phyloP scores from a whole-genome alignment of 2,888 invertebrate species.

The Apamea crenata region DNA sequence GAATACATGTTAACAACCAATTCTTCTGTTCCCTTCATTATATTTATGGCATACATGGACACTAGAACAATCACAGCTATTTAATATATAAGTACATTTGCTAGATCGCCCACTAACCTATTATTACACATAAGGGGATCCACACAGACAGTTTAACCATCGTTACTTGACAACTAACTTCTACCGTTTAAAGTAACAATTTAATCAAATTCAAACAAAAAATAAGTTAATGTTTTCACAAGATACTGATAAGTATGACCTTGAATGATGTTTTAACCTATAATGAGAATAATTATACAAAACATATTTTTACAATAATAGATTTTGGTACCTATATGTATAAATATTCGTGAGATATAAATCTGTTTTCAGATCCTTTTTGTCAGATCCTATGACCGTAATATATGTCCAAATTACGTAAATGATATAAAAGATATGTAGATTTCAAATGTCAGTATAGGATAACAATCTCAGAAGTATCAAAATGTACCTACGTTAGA shows the following conservation, averaged over 20 bases:
- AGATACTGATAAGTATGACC: not conserved
- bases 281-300: not conserved
- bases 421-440: slow-evolving; percentile 57
- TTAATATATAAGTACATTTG: slow-evolving; percentile 41
- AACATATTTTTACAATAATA: slow-evolving; percentile 9
- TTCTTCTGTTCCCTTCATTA: slow-evolving; percentile 43
- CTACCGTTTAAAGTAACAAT: not conserved
- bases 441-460: slow-evolving; percentile 22
- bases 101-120: slow-evolving; percentile 50
- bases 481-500: not conserved
- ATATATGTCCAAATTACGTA: slow-evolving; percentile 37
- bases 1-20: slow-evolving; percentile 37
- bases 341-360: slow-evolving; percentile 48
- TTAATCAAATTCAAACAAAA: not conserved
- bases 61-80: slow-evolving; percentile 59
- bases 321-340: slow-evolving; percentile 5
- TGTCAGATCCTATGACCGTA: slow-evolving; percentile 32
- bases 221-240: not conserved
- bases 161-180: slow-evolving; percentile 26
- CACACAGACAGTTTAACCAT: slow-evolving; percentile 27
- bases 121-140: slow-evolving; percentile 18
- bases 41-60: slow-evolving; percentile 30
- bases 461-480: slow-evolving; percentile 20
- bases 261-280: not conserved
- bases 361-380: slow-evolving; percentile 31